Percentiles rank a stretch among this genome's conserved stretches.
These are phyloP conservation scores for Garrulus glandarius DNA, from an alignment of 2,797 vertebrate genomes.

Conservation along the genomic window DNA sequence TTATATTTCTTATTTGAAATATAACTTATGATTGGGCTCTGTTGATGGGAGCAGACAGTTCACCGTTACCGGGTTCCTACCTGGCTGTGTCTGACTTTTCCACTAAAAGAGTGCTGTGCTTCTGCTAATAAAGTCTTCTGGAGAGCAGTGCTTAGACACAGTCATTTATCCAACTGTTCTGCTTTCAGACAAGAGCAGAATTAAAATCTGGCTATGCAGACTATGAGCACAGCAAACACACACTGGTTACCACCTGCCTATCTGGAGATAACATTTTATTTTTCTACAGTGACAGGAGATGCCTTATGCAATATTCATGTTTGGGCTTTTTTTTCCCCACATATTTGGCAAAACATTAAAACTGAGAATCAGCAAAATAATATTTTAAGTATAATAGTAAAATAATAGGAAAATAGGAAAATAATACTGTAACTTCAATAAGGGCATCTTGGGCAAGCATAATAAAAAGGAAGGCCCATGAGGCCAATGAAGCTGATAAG, in stretches of 20 bases:
- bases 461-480: background rate
- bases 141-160: background rate
- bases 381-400: background rate
- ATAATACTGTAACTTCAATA: background rate
- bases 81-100: background rate
- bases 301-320: background rate
- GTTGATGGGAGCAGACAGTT: background rate
- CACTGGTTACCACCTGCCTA: background rate
- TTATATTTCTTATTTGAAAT: background rate
- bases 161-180: background rate
- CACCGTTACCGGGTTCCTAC: accelerated
- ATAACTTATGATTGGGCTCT: background rate
- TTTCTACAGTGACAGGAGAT: background rate
- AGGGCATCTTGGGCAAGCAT: background rate
- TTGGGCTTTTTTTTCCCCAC: accelerated
- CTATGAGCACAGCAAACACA: background rate
- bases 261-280: background rate
- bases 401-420: background rate
- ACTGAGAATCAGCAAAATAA: background rate
- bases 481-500: background rate
- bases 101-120: background rate
- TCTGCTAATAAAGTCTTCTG: background rate
- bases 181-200: background rate
- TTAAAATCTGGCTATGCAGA: background rate
- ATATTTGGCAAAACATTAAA: background rate